Base-by-base conservation (phyloP, 2,113 vertebrate genomes). In the Phyllopteryx taeniolatus region DNA sequence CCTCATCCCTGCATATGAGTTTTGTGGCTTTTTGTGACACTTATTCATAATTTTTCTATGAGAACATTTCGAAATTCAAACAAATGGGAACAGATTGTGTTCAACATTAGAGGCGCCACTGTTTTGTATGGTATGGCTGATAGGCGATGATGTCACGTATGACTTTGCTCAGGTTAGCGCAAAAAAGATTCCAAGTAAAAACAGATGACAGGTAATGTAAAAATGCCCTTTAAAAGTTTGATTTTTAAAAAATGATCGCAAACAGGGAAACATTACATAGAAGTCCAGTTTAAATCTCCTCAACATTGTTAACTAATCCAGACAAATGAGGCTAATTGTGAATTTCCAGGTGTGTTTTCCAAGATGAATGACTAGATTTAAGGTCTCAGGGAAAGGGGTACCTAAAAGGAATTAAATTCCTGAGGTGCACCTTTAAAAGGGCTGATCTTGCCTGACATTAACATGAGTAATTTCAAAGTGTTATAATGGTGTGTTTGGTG, bases 121-220 rank as follows among this genome's bases (percentile, higher is more conserved):
- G 47, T 51, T 51, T 15, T 51, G 12, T 17, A 19, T 51, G 14
- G 47, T 51, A 17, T 51, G 47, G 47, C 15, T 51, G 15, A 51
- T 51, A 0, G 98, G 98, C 0, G 92, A 97, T 0, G 95, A 94
- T 0, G 91, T 99, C 85, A 95, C 94, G 0, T 98, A 94, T 4
- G 87, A 96, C 67, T 98, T 96, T 88, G 87, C 83, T 67, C 96
- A 98, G 96, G 98, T 98, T 71, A 82, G 89, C 83, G 8, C 19
- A 13, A 3, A 13, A 51, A 47, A 47, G 46, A 47, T 47, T 51
- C 15, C 11, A 17, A 51, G 47, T 51, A 39, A 39, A 6, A 39
- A 54, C 53, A n/a, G 19, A 19, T n/a, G 19, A 54, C 53, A 8
- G 1, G 8, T 6, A 54, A n/a, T 54, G 53, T 39, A 61, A 33